A percentile compares a stretch with the other conserved stretches of the same genome.
phyloP scores from a whole-genome alignment of 1,140 invertebrate species.

The Trichonephila clavata region DNA sequence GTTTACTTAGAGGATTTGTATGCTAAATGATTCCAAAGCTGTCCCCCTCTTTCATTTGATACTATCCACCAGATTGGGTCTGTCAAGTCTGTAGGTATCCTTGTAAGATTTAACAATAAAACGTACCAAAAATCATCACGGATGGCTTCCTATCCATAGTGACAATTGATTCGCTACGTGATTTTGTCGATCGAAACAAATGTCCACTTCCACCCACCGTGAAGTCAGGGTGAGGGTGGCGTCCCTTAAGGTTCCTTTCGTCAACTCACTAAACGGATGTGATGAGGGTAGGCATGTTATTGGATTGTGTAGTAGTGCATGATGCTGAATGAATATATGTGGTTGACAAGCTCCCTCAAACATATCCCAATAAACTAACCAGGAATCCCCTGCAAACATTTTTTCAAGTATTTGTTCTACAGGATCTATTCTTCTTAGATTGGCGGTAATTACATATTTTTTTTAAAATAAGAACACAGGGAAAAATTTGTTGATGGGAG shows the following conservation, averaged over 20 bases:
- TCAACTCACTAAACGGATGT: not conserved
- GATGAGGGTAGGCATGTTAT: not conserved
- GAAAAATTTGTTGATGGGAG: too few relatives aligned
- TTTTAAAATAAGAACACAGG: too few relatives aligned
- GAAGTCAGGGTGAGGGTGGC: not conserved
- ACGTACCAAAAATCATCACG: not conserved
- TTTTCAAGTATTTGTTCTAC: too few relatives aligned
- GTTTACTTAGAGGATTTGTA: not conserved
- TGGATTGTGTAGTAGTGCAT: not conserved
- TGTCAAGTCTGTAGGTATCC: not conserved
- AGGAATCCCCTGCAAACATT: too few relatives aligned
- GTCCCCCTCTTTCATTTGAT: not conserved
- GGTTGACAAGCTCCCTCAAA: too few relatives aligned
- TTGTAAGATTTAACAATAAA: not conserved
- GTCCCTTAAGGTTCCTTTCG: not conserved
- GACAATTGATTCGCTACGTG: not conserved
- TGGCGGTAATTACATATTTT: too few relatives aligned
- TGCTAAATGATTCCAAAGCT: not conserved
- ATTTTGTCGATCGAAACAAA: not conserved
- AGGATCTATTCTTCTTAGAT: too few relatives aligned
- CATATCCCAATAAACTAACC: too few relatives aligned
- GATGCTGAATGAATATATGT: not conserved
- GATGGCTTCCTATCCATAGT: not conserved
- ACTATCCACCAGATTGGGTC: not conserved
- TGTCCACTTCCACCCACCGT: not conserved